These are phyloP conservation scores for Dryoscopus gambensis DNA, from an alignment of 2,113 vertebrate species.

Conservation along the genomic window DNA sequence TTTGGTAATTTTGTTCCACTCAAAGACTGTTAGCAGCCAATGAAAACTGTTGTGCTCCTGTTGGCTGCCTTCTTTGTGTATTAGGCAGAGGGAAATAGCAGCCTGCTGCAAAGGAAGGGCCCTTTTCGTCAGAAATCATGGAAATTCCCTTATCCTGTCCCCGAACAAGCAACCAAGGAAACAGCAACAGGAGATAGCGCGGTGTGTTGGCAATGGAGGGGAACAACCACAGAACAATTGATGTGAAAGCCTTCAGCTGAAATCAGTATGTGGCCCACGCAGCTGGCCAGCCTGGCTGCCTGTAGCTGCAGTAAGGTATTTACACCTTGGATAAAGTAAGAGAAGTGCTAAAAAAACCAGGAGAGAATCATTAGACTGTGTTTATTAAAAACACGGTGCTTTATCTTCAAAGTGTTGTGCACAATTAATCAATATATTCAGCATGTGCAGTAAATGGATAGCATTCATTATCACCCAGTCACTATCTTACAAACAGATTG, in stretches of 20 bases:
- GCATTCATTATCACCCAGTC: slow-evolving; percentile 44
- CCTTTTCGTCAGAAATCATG: slow-evolving; percentile 41
- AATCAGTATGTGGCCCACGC: not conserved
- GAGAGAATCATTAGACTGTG: not conserved
- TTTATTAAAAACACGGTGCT: slow-evolving; percentile 29
- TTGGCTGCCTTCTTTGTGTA: slow-evolving; percentile 41
- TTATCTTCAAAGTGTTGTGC: slow-evolving; percentile 19
- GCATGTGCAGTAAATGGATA: not conserved
- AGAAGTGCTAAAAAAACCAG: not conserved
- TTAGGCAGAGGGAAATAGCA: slow-evolving; percentile 21
- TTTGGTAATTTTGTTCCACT: not conserved
- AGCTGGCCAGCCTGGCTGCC: not conserved
- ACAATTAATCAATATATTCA: slow-evolving; percentile 23
- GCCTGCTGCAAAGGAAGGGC: slow-evolving; percentile 24
- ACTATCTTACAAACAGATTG: not conserved
- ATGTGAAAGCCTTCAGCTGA: slow-evolving; percentile 24
- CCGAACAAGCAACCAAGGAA: slow-evolving; percentile 3
- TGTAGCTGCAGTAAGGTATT: not conserved
- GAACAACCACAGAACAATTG: not conserved
- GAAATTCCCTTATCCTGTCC: slow-evolving; percentile 38
- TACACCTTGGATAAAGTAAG: slow-evolving; percentile 21
- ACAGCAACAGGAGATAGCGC: slow-evolving; percentile 13
- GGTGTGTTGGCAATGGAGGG: not conserved
- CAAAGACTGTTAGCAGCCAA: slow-evolving; percentile 1
- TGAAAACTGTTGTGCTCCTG: slow-evolving; percentile 19